phyloP scores from a whole-genome alignment of 2,797 vertebrate species.

The Schizothorax lantsangensis region DNA sequence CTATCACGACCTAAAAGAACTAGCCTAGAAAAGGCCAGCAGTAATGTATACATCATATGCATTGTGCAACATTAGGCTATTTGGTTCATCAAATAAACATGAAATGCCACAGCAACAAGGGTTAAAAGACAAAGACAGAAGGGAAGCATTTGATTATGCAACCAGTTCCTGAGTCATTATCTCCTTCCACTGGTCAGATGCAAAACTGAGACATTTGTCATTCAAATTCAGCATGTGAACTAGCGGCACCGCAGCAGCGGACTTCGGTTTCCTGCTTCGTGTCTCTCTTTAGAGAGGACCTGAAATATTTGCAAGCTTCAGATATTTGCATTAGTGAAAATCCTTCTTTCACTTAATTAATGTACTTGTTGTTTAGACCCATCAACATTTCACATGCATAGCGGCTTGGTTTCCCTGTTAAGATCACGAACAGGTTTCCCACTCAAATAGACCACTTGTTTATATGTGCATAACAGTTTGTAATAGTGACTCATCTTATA shows the following conservation, averaged over 20 bases:
- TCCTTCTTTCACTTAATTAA: constrained; percentile 7
- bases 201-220: constrained; percentile 65
- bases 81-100: constrained; percentile 17
- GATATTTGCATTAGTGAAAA: constrained; percentile 35
- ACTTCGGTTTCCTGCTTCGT: constrained; percentile 30
- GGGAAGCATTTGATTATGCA: constrained; percentile 32
- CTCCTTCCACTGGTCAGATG: constrained; percentile 47
- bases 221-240: constrained; percentile 63
- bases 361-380: not conserved
- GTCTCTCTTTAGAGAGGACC: not conserved
- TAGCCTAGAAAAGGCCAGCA: not conserved
- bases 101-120: constrained; percentile 12
- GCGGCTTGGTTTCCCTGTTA: not conserved
- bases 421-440: constrained; percentile 3
- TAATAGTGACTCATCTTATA: constrained; percentile 6
- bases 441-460: not conserved
- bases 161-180: constrained; percentile 29
- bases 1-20: not conserved
- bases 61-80: not conserved
- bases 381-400: too few species aligned
- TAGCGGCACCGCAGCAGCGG: constrained; percentile 9
- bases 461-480: not conserved
- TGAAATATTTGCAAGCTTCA: constrained; percentile 8
- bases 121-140: constrained; percentile 32
- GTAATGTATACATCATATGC: not conserved